Base-by-base conservation (phyloP, 2,113 vertebrate species). In the Gymnarchus niloticus region DNA sequence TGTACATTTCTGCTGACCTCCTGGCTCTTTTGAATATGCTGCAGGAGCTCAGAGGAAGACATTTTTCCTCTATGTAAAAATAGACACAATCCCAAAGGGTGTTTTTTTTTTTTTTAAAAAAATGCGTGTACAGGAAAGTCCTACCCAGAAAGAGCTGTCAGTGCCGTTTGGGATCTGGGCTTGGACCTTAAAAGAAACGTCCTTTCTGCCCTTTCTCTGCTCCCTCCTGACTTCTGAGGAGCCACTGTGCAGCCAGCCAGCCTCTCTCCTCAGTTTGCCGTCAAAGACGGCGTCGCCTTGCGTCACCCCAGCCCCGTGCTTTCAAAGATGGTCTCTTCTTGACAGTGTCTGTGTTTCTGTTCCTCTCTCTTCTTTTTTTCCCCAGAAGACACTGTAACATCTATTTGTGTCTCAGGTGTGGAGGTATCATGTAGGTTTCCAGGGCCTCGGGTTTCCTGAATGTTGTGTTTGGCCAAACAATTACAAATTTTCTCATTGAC, bases 401-500 rank as follows among this genome's bases (percentile, higher is more conserved):
- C 56, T 59, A 83, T 83, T 83, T 83, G 37, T 59, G 19, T 44
- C 82, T 37, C 54, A 83, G 82, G 54, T 46, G 37, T 57, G 56
- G 37, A 5, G 56, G 37, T 48, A n/a, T 17, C 7, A 41, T 14
- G 17, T 83, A 56, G 33, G 37, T 12, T 59, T 41, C 41, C 56
- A 19, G 52, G 52, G 49, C 2, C 56, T 33, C 23, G 82, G 8
- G 21, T 56, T 3, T 57, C 56, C 56, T 41, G 54, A 41, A 25
- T 80, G 8, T 80, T 80, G 1, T 7, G 56, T 54, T 33, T 82
- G 25, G 81, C 49, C 82, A 41, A 57, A 19, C 33, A 57, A 46
- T 41, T 56, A 57, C 25, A 57, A 19, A 41, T 56, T 37, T 33
- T 23, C 33, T 83, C 52, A 57, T 12, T 28, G 28, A 54, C 9